A percentile compares a stretch with the other conserved stretches of the same genome.
Evolutionary conservation across 2,888 invertebrate genomes (phyloP).

Genomic region (Hirtodrosophila trivittata): DNA sequence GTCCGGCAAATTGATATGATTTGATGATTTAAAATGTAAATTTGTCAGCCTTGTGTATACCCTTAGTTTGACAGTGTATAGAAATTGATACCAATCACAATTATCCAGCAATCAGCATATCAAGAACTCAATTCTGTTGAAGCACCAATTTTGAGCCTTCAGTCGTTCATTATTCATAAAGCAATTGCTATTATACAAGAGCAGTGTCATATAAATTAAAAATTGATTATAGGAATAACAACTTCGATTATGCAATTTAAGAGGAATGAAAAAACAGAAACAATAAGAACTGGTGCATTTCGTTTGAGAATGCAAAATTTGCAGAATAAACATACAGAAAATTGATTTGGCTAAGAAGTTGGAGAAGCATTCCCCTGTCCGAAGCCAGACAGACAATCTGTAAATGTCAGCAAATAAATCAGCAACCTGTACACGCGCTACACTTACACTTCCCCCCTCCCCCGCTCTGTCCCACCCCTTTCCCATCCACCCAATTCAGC

Average conservation of each 20-base stretch:
- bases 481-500: not conserved
- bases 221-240: constrained; percentile 12
- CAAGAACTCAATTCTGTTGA: too few relatives aligned
- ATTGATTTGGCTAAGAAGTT: constrained; percentile 27
- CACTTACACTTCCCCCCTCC: constrained; percentile 26
- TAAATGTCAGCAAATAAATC: constrained; percentile 68
- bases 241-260: constrained; percentile 47
- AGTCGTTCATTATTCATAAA: constrained; percentile 30
- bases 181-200: constrained; percentile 12
- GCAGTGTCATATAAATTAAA: constrained; percentile 15
- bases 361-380: constrained; percentile 34
- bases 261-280: constrained; percentile 1
- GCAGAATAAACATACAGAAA: constrained; percentile 32
- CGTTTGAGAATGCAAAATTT: constrained; percentile 43
- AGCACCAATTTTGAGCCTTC: too few relatives aligned
- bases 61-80: too few relatives aligned
- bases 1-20: too few relatives aligned
- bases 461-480: not conserved
- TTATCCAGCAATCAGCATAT: not conserved
- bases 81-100: too few relatives aligned
- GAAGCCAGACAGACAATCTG: constrained; percentile 42
- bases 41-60: too few relatives aligned
- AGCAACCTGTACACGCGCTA: constrained; percentile 75
- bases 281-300: constrained; percentile 15
- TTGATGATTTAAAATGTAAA: too few relatives aligned